A percentile compares a stretch with the other conserved stretches of the same genome.
Conservation (phyloP, 2,888 invertebrate species). For the Achlya flavicornis region DNA sequence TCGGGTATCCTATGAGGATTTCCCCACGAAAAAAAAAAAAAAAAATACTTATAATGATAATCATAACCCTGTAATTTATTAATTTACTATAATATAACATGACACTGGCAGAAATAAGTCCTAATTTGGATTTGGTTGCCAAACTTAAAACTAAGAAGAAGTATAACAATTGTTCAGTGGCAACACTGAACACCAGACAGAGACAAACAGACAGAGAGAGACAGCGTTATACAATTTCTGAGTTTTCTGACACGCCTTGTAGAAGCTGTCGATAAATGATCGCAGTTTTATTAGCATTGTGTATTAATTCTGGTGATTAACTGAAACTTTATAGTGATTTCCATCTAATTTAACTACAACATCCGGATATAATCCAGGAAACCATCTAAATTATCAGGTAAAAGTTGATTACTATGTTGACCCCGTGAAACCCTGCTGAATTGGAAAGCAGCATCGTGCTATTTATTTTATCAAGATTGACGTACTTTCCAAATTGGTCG, state of each 20-base stretch:
- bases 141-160: no score
- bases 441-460: not conserved
- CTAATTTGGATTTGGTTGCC: no score
- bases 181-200: no score
- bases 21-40: no score
- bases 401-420: slow-evolving; percentile 7
- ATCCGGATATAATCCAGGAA: not conserved
- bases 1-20: no score
- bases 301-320: not conserved
- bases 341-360: not conserved
- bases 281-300: not conserved
- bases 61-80: no score
- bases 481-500: not conserved
- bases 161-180: no score
- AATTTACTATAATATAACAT: no score
- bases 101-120: no score
- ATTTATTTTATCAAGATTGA: not conserved
- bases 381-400: not conserved
- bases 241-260: slow-evolving; percentile 6
- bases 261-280: not conserved
- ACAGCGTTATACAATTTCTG: no score
- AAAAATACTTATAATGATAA: no score
- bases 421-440: not conserved
- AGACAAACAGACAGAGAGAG: no score
- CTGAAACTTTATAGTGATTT: not conserved